Evolutionary conservation across 2,113 vertebrate genomes (phyloP).

Genomic region (Oceanodroma tethys): DNA sequence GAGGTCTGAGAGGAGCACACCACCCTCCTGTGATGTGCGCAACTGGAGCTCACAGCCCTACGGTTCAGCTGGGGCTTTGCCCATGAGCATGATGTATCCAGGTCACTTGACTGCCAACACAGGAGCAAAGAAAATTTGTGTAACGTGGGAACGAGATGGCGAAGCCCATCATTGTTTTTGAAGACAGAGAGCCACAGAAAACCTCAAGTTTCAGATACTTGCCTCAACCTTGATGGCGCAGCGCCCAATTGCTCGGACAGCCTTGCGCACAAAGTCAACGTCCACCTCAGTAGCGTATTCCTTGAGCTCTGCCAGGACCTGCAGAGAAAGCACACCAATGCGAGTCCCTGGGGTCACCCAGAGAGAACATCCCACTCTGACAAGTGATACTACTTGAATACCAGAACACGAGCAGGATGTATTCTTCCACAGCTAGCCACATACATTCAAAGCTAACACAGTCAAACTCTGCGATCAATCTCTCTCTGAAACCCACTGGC

Average conservation of each 20-base stretch:
- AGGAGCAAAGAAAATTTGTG: not conserved
- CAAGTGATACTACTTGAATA: not conserved
- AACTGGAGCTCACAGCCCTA: not conserved
- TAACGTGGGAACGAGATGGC: accelerated
- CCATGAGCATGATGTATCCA: not conserved
- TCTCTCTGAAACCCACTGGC: not conserved
- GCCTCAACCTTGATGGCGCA: slow-evolving; percentile 99
- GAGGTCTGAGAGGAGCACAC: not conserved
- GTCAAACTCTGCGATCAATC: not conserved
- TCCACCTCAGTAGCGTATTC: slow-evolving; percentile 98
- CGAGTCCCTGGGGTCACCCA: not conserved
- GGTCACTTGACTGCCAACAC: not conserved
- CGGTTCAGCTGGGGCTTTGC: not conserved
- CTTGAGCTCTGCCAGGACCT: slow-evolving; percentile 97
- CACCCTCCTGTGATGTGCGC: not conserved
- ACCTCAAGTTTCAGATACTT: not conserved
- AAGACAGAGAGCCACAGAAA: not conserved
- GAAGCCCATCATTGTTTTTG: not conserved
- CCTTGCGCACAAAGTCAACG: slow-evolving; percentile 97
- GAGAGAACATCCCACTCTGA: not conserved
- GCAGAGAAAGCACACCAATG: not conserved
- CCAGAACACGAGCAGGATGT: not conserved
- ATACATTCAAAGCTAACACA: not conserved
- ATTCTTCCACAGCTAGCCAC: not conserved
- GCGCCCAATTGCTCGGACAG: slow-evolving; percentile 94